These are phyloP conservation scores for human DNA, from an alignment of 2,113 vertebrate species.

Conservation along the genomic window GRCh38 chr4:130518001-130518500, in stretches of 20 bases:
- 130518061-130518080: neutral
- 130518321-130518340: neutral
- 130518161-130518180: neutral
- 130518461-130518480: neutral
- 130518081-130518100: neutral
- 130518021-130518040: neutral
- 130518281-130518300: neutral
- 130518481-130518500: neutral
- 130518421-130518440: neutral
- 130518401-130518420: neutral
- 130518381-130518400: neutral
- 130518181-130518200: neutral
- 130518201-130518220: neutral
- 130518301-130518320: neutral
- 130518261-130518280: neutral
- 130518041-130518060: neutral
- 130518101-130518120: neutral
- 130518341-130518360: neutral
- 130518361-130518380: neutral
- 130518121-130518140: neutral
- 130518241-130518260: neutral
- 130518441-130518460: neutral
- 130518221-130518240: neutral
- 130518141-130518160: neutral
- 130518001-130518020: neutral